Base-by-base conservation (phyloP, 1,140 invertebrate genomes). In the Apocrypta bakeri region DNA sequence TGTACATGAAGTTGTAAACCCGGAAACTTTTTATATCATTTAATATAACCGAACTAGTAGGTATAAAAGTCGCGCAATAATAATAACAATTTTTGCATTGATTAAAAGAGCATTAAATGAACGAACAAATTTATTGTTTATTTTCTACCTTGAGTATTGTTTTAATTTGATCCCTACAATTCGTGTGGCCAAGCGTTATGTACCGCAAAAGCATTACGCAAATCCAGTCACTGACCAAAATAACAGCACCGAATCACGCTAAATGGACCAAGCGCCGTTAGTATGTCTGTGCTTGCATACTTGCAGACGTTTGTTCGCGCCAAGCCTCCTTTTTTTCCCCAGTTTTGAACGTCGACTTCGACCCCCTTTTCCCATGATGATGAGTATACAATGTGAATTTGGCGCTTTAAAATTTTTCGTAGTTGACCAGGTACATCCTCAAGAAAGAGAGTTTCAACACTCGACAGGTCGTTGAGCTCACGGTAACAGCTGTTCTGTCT, bases 181-280 rank as follows among this genome's bases (percentile, higher is more conserved):
- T 37, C 33, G 9, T 37, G 33, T 37, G 33, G 33, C 33, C 33
- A 37, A 37, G 33, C 48, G 48, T 6, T n/a, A n/a, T n/a, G n/a
- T n/a, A n/a, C 21, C 21, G 48, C 48, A 56, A 77, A 76, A n/a
- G 63, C 72, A 86, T 91, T 90, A 91, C 90, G 90, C 90, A 91
- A 90, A 90, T 87, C 86, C 87, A 90, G 89, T 90, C 90, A 90
- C 88, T 89, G 89, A 89, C 90, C 85, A 91, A 91, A 91, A 91
- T 90, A 91, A 86, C 48, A 56, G 87, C 84, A 83, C 82, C 85
- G 78, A 81, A 66, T 66, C 11, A 24, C 9, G 25, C n/a, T 24
- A 21, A 48, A 63, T 40, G 72, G 42, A 66, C 12, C 25, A 7
- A 56, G 21, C 2, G 48, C 48, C 14, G 2, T 56, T n/a, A n/a